Evolutionary conservation across 2,797 vertebrate species (phyloP), one percentile per base, ranked within the genome.

Genomic region (Dromococcyx pavoninus): DNA sequence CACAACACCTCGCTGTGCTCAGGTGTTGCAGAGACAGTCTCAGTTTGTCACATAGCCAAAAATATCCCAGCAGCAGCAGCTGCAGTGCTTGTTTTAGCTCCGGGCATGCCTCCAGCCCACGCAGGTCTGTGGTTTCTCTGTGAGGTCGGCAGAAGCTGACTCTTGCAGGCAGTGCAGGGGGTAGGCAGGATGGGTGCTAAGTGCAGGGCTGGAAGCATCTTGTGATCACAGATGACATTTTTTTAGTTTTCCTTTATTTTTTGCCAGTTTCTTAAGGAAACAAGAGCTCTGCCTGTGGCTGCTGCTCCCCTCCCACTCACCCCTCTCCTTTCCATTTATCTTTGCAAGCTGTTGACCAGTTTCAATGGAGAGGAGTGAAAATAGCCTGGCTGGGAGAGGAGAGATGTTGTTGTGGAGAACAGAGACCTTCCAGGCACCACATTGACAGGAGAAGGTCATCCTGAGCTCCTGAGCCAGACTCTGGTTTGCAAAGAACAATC

Each of bases 391-490:
- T 58, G 44, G 41, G 60, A 81, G 41, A 14, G 32, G 37, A 91
- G 17, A 30, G 44, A 51, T n/a, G 56, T 15, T 69, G 25, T 65
- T 32, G 7, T 0, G 1, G 73, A 84, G 57, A 22, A 4, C 0
- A 39, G 30, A 85, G 33, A 17, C 23, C 50, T 84, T 43, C 41
- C 62, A 78, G 87, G 46, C 30, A 69, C 25, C 70, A 37, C 44
- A 12, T 50, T 81, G 50, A 5, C 13, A 72, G 84, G 28, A 90
- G 43, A 39, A 23, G 28, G 51, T n/a, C 46, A 62, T 7, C 46
- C 8, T 0, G 1, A 86, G 37, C 33, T 7, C 46, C 8, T 0
- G 1, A 86, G 37, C 33, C 2, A 4, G 30, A 43, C 11, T 43
- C 32, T 17, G n/a, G 28, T 28, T 50, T 77, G 24, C 4, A 3